Evolutionary conservation across 2,797 vertebrate species (phyloP).

Genomic region (Pipistrellus nathusii): DNA sequence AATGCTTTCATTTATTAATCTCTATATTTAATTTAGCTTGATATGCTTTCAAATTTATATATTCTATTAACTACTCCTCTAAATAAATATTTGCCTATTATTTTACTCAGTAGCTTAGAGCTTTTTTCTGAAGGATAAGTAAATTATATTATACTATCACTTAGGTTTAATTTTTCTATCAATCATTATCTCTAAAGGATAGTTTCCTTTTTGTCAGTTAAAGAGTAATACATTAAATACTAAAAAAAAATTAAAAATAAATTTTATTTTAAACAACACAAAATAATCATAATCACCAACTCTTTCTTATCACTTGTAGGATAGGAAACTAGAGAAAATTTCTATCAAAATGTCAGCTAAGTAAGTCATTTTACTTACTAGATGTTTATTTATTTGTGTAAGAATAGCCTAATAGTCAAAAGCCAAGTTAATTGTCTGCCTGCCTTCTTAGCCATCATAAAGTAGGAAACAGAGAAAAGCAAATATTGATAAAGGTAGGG

Average conservation of each 20-base stretch:
- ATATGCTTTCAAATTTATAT: not conserved
- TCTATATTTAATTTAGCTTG: not conserved
- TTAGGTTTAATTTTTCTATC: not conserved
- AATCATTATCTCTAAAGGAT: slow-evolving; percentile 36
- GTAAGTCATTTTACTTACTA: not conserved
- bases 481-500: slow-evolving; percentile 60
- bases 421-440: slow-evolving; percentile 64
- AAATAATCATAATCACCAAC: not conserved
- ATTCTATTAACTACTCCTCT: not conserved
- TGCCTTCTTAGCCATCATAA: slow-evolving; percentile 56
- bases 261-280: too few species aligned
- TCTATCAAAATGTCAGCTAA: slow-evolving; percentile 63
- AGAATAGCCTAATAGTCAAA: slow-evolving; percentile 57
- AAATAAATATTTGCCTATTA: not conserved
- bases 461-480: slow-evolving; percentile 74
- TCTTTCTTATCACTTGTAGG: not conserved
- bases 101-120: not conserved
- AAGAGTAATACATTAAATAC: too few species aligned
- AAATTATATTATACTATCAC: not conserved
- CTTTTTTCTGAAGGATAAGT: not conserved
- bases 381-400: slow-evolving; percentile 42
- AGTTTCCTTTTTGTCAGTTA: slow-evolving; percentile 23
- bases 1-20: not conserved
- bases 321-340: slow-evolving; percentile 61
- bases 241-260: too few species aligned